Evolutionary conservation across 2,888 invertebrate species (phyloP), one percentile per base, ranked within the genome.

Genomic region (Bembecia ichneumoniformis): DNA sequence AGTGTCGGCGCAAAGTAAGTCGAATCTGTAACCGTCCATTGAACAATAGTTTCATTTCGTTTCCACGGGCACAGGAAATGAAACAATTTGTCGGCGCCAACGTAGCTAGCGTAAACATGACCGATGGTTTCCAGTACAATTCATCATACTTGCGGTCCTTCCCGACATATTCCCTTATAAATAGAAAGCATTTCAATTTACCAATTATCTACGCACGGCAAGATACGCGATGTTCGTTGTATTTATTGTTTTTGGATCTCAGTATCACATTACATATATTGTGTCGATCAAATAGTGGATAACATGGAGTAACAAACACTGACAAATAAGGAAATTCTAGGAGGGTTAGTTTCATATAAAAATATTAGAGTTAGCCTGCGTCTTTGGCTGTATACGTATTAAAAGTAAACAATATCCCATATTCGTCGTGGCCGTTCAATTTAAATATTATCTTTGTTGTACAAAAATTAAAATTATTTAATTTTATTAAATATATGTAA

Each of bases 41-140:
- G 52, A 60, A 56, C 57, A 55, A 55, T 58, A 52, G 51, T 20
- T n/a, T 44, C 52, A 54, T 56, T 54, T 55, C 47, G 49, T 51
- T 28, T 40, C 49, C 35, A 43, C 34, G 40, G 49, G 36, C 48
- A 48, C 34, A 49, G 52, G 52, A 52, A 55, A 53, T 53, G 49
- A 58, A 54, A 52, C 52, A 55, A 56, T 58, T 55, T 54, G 52
- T 49, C 54, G 54, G 46, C 51, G 53, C 47, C 51, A 48, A 47
- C 46, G 51, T 49, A 48, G 40, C 48, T 17, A 35, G 50, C 35
- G 50, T 47, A 47, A 47, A 48, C 34, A 51, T 67, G 69, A 71
- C 58, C 54, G 66, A 75, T 75, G 59, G 64, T 53, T 57, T 57
- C 58, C 53, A 54, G 55, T 49, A 45, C 54, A 53, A 68, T 71